Conservation (phyloP, 2,888 invertebrate species). For the Drosophila monieri region DNA sequence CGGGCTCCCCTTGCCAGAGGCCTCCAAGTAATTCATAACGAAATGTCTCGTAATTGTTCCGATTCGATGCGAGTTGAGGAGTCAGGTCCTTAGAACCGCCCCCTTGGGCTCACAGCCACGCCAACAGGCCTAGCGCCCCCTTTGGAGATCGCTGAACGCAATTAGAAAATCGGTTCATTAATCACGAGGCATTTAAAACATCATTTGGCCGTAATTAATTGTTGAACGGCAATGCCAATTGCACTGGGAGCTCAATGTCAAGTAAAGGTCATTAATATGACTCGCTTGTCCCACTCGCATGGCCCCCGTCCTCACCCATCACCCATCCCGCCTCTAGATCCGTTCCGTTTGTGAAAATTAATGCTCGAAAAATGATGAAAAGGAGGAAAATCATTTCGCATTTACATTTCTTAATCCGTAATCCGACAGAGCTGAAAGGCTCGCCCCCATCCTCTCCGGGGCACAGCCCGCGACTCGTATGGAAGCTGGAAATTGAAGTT, state of each 20-base stretch:
- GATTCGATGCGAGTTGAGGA: background rate
- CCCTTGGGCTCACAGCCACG: background rate
- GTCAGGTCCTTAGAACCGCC: background rate
- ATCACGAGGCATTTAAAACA: conserved; percentile 73
- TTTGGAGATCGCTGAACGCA: conserved; percentile 34
- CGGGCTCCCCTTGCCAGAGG: background rate
- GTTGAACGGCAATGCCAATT: conserved; percentile 56
- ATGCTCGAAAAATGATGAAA: conserved; percentile 29
- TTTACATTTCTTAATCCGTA: conserved; percentile 62
- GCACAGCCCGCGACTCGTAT: conserved; percentile 51
- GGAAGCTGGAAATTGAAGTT: conserved; percentile 68
- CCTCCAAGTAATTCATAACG: background rate
- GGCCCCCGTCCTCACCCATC: background rate
- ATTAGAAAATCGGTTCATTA: conserved; percentile 76
- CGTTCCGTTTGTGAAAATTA: conserved; percentile 49
- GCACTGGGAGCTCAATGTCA: conserved; percentile 65
- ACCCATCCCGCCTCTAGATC: background rate
- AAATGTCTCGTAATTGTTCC: conserved; percentile 13
- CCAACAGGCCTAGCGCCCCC: background rate
- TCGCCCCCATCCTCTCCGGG: background rate
- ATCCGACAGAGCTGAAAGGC: conserved; percentile 31
- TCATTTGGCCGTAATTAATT: conserved; percentile 74
- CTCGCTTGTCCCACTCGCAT: conserved; percentile 17
- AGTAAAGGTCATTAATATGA: conserved; percentile 69
- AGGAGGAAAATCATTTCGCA: conserved; percentile 41